Conservation (phyloP, 1,140 invertebrate species). For the Triops cancriformis region DNA sequence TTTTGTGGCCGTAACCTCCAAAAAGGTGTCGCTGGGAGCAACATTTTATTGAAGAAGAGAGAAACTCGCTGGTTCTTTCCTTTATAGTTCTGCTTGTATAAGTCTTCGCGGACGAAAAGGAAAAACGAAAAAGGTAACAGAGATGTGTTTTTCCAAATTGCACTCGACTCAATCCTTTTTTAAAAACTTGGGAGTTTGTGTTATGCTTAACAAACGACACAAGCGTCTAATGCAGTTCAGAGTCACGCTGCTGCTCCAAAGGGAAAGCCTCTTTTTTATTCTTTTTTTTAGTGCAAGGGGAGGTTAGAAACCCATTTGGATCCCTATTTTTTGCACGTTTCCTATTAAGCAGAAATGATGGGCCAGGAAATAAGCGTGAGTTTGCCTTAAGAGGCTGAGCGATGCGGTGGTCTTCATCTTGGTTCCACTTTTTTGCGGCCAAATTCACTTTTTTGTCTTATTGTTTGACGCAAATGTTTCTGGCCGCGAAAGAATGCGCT, state of each 20-base stretch:
- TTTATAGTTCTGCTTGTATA: background rate
- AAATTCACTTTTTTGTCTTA: background rate
- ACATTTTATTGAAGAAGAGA: background rate
- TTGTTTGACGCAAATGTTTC: background rate
- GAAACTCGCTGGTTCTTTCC: background rate
- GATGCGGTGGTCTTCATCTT: background rate
- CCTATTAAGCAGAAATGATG: background rate
- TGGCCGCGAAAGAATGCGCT: background rate
- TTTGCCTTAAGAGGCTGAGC: background rate
- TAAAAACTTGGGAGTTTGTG: background rate
- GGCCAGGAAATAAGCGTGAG: background rate
- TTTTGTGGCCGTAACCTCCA: background rate
- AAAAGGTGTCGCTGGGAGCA: background rate
- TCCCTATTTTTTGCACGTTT: background rate
- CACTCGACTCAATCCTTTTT: background rate
- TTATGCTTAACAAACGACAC: background rate
- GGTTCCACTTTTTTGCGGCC: background rate
- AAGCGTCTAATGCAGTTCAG: background rate
- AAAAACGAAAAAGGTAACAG: background rate
- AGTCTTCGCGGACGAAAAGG: too few species aligned
- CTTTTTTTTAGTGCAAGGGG: background rate
- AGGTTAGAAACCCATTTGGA: background rate
- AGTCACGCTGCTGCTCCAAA: background rate
- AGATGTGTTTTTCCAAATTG: slow-evolving; percentile 6
- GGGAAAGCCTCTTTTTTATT: too few species aligned